Evolutionary conservation across 2,888 invertebrate genomes (phyloP), one percentile per base, ranked within the genome.

Genomic region (Lasioglossum villosulum): DNA sequence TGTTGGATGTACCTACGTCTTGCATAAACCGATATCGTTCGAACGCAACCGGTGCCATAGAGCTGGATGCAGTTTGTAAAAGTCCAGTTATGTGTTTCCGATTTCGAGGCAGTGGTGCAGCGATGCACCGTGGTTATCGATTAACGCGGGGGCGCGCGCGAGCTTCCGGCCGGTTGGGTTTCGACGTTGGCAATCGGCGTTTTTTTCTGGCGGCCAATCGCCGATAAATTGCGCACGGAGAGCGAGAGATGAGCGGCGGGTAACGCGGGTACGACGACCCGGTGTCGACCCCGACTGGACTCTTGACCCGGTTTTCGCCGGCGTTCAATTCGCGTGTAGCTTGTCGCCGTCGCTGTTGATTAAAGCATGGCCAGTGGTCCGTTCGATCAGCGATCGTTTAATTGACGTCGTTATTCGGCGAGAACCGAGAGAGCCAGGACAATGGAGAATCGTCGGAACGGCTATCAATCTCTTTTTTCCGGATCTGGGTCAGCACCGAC

Each of bases 241-340:
- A 80, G 68, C 76, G 70, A 75, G 75, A 63, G 63, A 19, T 19
- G 34, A 34, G 66, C 23, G 34, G 23, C 34, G 30, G 82, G 79
- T 82, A 81, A 76, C 72, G 56, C 66, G 86, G 72, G 84, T 83
- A 63, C 86, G 89, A 85, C 80, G 84, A 88, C 89, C 91, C 72
- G 19, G 3, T 68, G 76, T 68, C 79, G 91, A 90, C 88, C 90
- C 76, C 86, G 79, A 72, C 66, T 91, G 89, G 89, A 90, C 90
- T 91, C 91, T 91, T 86, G 91, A 90, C 89, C 90, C 84, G 80
- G 73, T 89, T 70, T 89, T 89, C 80, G 59, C 59, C 23, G 68
- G 71, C 66, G 83, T 88, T 87, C 84, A 82, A 87, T 90, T 88
- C 84, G 78, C 56, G 68, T 37, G 73, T 59, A 81, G 85, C 78